Evolutionary conservation across 2,113 vertebrate species (phyloP), one percentile per base, ranked within the genome.

Genomic region (Perca schrenkii): DNA sequence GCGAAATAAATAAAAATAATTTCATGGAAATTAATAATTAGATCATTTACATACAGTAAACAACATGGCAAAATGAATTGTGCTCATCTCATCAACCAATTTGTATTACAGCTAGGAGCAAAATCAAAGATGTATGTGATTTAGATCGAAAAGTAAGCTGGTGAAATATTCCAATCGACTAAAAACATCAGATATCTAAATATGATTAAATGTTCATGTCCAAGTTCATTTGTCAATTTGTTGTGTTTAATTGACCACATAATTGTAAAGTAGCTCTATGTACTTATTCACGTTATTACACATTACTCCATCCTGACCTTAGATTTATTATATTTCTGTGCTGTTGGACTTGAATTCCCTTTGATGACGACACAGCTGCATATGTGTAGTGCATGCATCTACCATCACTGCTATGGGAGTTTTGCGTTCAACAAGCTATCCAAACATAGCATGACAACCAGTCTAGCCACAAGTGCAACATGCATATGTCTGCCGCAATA

Each of bases 21-120:
- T 78, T 81, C 13, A 84, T 84, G 16, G 36, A 83, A 82, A 65
- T 31, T 73, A 74, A 31, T 88, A 72, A 90, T 86, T 84, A 73
- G 58, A 68, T 56, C 11, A 85, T 85, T 83, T 58, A 60, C 50
- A 71, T 60, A 68, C 47, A 72, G 65, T 84, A 86, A 87, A 88
- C 76, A 90, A 76, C 63, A 68, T 84, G 21, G 61, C 57, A 69
- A 54, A 61, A 57, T 40, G 16, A 80, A 49, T 70, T 47, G 11
- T n/a, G 21, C 50, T 79, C 15, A 75, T 80, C 72, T 82, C 80
- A 83, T 70, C 75, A 83, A 17, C n/a, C 31, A 40, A 62, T 86
- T 84, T 57, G 54, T 61, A 73, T 77, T 53, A 22, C 3, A 64
- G 34, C 53, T 46, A 13, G 34, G 15, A 74, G 80, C 21, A 34